Evolutionary conservation across 2,888 invertebrate species (phyloP), one percentile per base, ranked within the genome.

Genomic region (Eupithecia abbreviata): DNA sequence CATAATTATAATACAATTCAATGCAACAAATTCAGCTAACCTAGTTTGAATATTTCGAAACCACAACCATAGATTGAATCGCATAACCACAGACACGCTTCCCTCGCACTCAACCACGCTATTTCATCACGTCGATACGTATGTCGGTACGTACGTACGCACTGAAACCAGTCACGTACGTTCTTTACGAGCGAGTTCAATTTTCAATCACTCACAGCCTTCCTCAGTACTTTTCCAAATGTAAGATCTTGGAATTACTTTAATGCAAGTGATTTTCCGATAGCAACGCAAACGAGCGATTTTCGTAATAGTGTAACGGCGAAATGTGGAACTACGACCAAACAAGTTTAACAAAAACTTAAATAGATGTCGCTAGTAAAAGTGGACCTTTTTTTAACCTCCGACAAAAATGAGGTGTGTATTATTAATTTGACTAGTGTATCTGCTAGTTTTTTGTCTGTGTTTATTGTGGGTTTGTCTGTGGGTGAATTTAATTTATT

Each of bases 121-220:
- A n/a, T n/a, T n/a, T n/a, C n/a, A n/a, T n/a, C n/a, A n/a, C n/a
- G n/a, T n/a, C n/a, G n/a, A 10, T 62, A 62, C 18, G 9, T 12
- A 18, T 45, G 67, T 68, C n/a, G 45, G 9, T 65, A 41, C 15
- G 42, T 67, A 67, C 13, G 43, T 43, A 68, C 67, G 43, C 45
- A 58, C 68, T 42, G 30, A 62, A 62, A 62, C 30, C 42, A 68
- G 41, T 68, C 73, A 55, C 68, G 73, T 73, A 55, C 55, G 3
- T 71, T 43, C 18, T 51, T 74, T 74, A 74, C 70, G 70, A 15
- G 72, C 75, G 41, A 73, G 66, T 76, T 74, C 70, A 66, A 66
- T 74, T 76, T 76, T 74, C 78, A 78, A 78, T 78, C 74, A 77
- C 72, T 68, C 43, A 70, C 72, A 72, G 49, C 55, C 71, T 62